These are phyloP conservation scores for Pristionchus mayeri DNA, from an alignment of 2,888 invertebrate species.

Conservation along the genomic window DNA sequence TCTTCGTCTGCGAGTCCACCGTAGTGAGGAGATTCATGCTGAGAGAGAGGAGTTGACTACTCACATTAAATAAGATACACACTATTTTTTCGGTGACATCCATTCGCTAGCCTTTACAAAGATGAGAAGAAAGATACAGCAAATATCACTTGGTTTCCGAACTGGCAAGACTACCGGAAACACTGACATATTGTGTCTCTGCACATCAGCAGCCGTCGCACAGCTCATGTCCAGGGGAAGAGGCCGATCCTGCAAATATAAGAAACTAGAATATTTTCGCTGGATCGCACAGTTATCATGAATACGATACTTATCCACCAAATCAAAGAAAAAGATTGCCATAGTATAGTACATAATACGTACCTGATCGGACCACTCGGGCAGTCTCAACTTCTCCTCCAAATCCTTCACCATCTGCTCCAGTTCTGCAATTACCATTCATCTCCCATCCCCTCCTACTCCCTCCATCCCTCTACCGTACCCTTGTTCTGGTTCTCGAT, in stretches of 20 bases:
- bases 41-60: not conserved
- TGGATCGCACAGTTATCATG: too few species aligned
- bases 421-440: constrained; percentile 51
- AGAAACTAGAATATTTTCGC: too few species aligned
- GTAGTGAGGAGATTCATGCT: constrained; percentile 61
- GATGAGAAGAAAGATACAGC: too few species aligned
- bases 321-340: too few species aligned
- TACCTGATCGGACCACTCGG: constrained; percentile 54
- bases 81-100: not conserved
- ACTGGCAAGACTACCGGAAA: too few species aligned
- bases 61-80: too few species aligned
- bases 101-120: too few species aligned
- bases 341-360: not conserved
- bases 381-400: constrained; percentile 58
- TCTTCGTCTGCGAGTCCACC: constrained; percentile 63
- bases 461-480: constrained; percentile 7
- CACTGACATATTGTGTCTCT: constrained; percentile 59
- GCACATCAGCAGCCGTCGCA: constrained; percentile 57
- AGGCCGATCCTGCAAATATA: not conserved
- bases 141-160: too few species aligned
- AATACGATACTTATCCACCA: too few species aligned
- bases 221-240: constrained; percentile 52
- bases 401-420: constrained; percentile 56
- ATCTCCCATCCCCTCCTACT: not conserved
- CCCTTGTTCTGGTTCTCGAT: constrained; percentile 62